Evolutionary conservation across 92 coral and sea anemone genomes (phyloP).

Genomic region (Plumapathes pennacea): DNA sequence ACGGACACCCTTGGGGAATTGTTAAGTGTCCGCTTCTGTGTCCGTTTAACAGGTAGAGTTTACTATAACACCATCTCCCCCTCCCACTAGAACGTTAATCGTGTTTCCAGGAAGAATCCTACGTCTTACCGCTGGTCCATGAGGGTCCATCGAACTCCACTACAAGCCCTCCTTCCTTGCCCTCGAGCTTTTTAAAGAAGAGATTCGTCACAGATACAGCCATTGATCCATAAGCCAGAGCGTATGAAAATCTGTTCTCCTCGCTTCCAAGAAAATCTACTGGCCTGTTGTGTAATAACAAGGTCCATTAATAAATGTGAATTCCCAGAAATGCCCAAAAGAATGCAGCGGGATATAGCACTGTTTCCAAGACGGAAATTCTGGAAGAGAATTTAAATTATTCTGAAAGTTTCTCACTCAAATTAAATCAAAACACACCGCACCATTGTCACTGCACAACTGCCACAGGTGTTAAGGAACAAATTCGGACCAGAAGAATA

Average conservation of each 20-base stretch:
- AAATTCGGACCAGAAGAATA: too few relatives aligned
- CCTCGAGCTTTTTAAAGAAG: slow-evolving; percentile 17
- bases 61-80: too few relatives aligned
- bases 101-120: background rate
- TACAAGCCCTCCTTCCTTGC: slow-evolving; percentile 1
- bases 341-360: background rate
- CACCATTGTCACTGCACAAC: too few relatives aligned
- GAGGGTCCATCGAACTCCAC: slow-evolving; percentile 27
- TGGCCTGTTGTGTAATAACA: slow-evolving; percentile 26
- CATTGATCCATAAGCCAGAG: slow-evolving; percentile 47
- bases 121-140: slow-evolving; percentile 29
- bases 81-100: background rate
- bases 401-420: too few relatives aligned
- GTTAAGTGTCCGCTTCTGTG: too few relatives aligned
- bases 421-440: too few relatives aligned
- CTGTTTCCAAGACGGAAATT: background rate
- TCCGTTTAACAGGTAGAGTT: too few relatives aligned
- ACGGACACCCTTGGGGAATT: too few relatives aligned
- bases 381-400: background rate
- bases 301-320: background rate
- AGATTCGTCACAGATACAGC: slow-evolving; percentile 26
- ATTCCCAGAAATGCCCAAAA: background rate
- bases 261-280: slow-evolving; percentile 53
- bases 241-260: slow-evolving; percentile 59
- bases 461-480: too few relatives aligned